A percentile compares a stretch with the other conserved stretches of the same genome.
Evolutionary conservation across 2,797 vertebrate genomes (phyloP).

Genomic region (Crypturellus tataupa): DNA sequence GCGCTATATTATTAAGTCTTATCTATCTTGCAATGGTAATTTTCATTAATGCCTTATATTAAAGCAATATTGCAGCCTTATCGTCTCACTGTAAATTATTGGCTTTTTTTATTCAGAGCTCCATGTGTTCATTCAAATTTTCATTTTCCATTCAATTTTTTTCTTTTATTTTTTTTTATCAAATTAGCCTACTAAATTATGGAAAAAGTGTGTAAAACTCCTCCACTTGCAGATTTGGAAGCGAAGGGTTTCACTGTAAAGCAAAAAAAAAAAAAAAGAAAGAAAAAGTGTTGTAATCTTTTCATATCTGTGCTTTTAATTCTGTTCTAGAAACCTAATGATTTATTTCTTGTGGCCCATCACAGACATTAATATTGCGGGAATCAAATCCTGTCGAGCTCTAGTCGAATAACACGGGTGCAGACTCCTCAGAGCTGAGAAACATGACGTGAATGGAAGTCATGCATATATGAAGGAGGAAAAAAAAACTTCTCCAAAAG

Average conservation of each 20-base stretch:
- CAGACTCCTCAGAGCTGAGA: neutral
- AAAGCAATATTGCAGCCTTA: constrained; percentile 66
- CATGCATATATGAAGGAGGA: neutral
- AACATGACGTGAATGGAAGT: neutral
- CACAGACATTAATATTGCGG: neutral
- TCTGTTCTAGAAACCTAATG: constrained; percentile 25
- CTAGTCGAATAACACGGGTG: neutral
- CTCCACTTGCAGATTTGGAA: constrained; percentile 26
- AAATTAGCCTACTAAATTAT: constrained; percentile 37
- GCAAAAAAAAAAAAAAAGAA: neutral
- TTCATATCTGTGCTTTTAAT: constrained; percentile 27
- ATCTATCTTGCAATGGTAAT: constrained; percentile 60
- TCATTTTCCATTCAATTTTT: neutral
- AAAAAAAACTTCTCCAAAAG: neutral
- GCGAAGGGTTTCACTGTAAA: constrained; percentile 37
- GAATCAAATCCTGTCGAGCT: neutral
- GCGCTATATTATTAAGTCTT: constrained; percentile 60
- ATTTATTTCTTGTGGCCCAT: neutral
- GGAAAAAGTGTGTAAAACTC: constrained; percentile 8
- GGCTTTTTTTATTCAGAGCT: constrained; percentile 34
- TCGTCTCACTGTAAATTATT: constrained; percentile 56
- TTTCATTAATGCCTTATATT: constrained; percentile 63
- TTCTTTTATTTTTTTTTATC: neutral
- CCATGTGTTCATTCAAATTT: neutral
- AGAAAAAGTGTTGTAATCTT: neutral